Evolutionary conservation across 2,113 vertebrate species (phyloP).

Genomic region (Neomonachus schauinslandi): DNA sequence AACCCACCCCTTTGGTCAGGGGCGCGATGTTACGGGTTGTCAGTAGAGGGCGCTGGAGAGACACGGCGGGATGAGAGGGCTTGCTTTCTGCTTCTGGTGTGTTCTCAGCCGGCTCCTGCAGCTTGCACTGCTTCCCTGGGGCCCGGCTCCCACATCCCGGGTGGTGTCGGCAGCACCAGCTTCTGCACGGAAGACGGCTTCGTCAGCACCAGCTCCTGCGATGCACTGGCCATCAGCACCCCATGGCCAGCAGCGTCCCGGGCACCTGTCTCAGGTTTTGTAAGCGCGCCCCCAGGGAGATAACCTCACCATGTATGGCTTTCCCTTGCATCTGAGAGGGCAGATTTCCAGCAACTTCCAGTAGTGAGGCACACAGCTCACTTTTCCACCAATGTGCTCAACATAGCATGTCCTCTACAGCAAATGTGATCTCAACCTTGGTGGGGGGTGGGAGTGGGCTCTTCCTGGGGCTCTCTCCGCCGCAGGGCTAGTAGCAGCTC

Average conservation of each 20-base stretch:
- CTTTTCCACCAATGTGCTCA: neutral
- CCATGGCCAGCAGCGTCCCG: neutral
- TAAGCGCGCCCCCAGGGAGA: neutral
- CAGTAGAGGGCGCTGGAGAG: conserved; percentile 47
- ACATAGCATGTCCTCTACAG: neutral
- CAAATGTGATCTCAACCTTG: neutral
- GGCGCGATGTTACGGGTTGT: neutral
- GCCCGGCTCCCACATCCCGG: neutral
- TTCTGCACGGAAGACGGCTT: neutral
- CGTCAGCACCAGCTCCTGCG: neutral
- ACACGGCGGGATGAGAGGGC: neutral
- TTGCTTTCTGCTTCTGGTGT: neutral
- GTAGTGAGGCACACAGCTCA: neutral
- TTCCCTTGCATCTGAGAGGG: neutral
- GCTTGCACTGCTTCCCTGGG: neutral
- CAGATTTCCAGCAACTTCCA: neutral
- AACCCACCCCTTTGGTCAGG: neutral
- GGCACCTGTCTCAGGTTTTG: neutral
- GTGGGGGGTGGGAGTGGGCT: neutral
- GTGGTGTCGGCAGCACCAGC: neutral
- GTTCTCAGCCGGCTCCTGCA: neutral
- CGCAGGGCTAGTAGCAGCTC: neutral
- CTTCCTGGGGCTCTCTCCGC: neutral
- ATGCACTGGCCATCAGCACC: neutral
- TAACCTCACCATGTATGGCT: neutral